Percentiles rank a stretch among this genome's conserved stretches.
Conservation (phyloP, 2,797 vertebrate genomes). For the Chelonia mydas region DNA sequence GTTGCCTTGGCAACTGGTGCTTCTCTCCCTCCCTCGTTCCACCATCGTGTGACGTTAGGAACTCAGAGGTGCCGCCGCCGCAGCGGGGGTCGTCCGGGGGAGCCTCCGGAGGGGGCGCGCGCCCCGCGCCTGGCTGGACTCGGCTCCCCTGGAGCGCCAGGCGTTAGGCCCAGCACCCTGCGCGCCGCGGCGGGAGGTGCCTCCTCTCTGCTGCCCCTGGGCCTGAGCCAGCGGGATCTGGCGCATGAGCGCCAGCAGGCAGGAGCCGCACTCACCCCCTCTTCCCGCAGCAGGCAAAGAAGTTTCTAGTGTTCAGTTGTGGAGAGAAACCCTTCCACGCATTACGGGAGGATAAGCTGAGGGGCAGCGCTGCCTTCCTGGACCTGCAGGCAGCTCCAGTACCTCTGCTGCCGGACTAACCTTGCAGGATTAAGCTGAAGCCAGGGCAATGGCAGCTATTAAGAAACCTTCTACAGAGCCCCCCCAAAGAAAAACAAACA, state of each 20-base stretch:
- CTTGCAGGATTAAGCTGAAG: not conserved
- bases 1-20: conserved; percentile 37
- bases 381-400: not conserved
- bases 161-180: too few relatives aligned
- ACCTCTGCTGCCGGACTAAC: not conserved
- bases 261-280: not conserved
- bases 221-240: not conserved
- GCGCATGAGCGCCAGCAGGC: not conserved
- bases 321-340: not conserved
- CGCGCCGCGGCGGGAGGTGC: not conserved
- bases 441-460: not conserved
- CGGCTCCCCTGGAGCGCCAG: too few relatives aligned
- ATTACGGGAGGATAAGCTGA: not conserved
- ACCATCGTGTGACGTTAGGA: not conserved
- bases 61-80: not conserved
- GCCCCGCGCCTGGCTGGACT: too few relatives aligned
- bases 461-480: not conserved
- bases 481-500: not conserved
- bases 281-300: not conserved
- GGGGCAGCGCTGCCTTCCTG: not conserved
- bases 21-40: not conserved
- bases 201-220: not conserved
- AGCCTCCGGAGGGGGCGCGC: not conserved
- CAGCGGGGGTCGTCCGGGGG: not conserved
- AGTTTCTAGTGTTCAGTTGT: not conserved